Base-by-base conservation (phyloP, 2,113 vertebrate genomes). In the Typhlomys cinereus region DNA sequence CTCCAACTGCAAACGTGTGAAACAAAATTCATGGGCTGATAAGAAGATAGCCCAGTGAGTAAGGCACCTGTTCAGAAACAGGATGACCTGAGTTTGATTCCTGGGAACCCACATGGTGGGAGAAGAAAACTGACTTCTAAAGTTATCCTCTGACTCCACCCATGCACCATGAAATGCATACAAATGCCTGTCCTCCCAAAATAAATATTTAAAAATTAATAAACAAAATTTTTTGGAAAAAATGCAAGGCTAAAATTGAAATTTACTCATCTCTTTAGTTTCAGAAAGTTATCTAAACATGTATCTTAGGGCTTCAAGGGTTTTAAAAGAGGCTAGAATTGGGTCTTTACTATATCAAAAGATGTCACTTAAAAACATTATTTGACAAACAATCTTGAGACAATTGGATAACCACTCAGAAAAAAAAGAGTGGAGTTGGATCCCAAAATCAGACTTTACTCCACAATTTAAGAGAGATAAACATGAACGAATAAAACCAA, bases 261-360 rank as follows among this genome's bases (percentile, higher is more conserved):
- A 84, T 91, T 76, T 92, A 92, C 36, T 52, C 7, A 78, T 90
- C 91, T 82, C 36, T 84, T 81, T 67, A 86, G 66, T 79, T 54
- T 92, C 70, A 67, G 17, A 83, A 27, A 29, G 27, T 67, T 95
- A 94, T 71, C 88, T 93, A 88, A 90, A 88, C 82, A 71, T 76
- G 11, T 48, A 85, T 71, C 73, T 94, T 66, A 79, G 54, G 79
- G 44, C 44, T 89, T 91, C 66, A 89, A 66, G 52, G 36, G 7
- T 46, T 92, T 87, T 82, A 80, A 91, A 21, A 81, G 50, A 59
- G n/a, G 81, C 39, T 81, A 87, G 52, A 78, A 9, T 70, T 76
- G 50, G 20, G 48, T 69, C 3, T 59, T 88, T 17, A 82, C 7
- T 57, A 59, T 52, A 82, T 75, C 31, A 90, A 92, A 92, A 79